phyloP scores from a whole-genome alignment of 2,113 vertebrate genomes.

The Semnornis frantzii region DNA sequence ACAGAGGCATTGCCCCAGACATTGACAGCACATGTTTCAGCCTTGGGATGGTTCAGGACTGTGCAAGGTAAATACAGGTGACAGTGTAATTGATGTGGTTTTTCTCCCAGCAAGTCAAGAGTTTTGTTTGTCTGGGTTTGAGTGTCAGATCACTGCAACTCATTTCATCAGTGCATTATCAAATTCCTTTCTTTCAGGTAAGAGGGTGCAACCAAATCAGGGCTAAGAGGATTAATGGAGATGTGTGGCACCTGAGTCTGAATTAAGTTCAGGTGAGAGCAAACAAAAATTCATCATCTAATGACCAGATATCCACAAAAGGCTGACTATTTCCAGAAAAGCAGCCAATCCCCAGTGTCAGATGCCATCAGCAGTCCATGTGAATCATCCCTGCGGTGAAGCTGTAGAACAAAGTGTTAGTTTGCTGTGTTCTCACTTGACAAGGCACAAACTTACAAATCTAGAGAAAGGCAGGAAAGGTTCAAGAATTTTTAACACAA shows the following conservation, averaged over 20 bases:
- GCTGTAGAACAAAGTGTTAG: not conserved
- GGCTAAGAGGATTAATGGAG: conserved; percentile 52
- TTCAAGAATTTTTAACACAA: not conserved
- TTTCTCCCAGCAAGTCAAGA: conserved; percentile 2
- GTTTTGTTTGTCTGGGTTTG: conserved; percentile 34
- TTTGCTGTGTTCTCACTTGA: not conserved
- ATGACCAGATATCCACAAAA: conserved; percentile 24
- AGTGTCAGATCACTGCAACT: conserved; percentile 25
- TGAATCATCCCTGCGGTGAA: not conserved
- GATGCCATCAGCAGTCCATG: not conserved
- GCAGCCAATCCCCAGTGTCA: not conserved
- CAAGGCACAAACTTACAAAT: not conserved
- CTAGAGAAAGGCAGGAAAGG: not conserved
- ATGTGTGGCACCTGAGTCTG: conserved; percentile 31
- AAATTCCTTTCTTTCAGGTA: conserved; percentile 56
- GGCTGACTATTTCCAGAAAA: not conserved
- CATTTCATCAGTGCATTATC: not conserved
- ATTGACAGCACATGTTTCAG: not conserved
- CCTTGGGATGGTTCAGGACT: not conserved
- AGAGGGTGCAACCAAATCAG: conserved; percentile 24
- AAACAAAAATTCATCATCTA: conserved; percentile 24
- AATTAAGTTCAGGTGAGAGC: not conserved
- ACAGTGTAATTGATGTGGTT: conserved; percentile 3
- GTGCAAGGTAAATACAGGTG: not conserved
- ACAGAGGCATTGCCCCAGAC: not conserved